Percentiles rank a stretch among this genome's conserved stretches.
Conservation (phyloP, 35 echinoderm and acorn worm genomes). For the Hemicentrotus pulcherrimus region DNA sequence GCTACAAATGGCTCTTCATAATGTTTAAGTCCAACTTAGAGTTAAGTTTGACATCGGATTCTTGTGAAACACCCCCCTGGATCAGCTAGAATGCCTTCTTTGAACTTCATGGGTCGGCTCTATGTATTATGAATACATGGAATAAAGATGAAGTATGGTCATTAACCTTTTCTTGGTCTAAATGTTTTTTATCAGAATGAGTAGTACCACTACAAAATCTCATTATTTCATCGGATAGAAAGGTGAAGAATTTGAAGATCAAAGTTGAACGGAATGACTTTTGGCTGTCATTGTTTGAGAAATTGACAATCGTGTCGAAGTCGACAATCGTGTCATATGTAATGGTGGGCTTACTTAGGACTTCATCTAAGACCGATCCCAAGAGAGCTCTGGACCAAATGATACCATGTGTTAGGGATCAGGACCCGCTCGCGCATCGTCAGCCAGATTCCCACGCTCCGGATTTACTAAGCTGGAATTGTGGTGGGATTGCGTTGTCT, state of each 20-base stretch:
- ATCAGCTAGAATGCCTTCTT: not conserved
- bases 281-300: not conserved
- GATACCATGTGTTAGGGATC: not conserved
- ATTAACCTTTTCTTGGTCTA: no score
- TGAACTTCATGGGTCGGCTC: not conserved
- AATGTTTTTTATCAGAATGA: not conserved
- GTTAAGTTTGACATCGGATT: no score
- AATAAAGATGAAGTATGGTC: no score
- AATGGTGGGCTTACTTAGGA: not conserved
- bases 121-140: not conserved
- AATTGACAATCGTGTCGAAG: not conserved
- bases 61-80: no score
- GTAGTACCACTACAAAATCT: not conserved
- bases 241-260: not conserved
- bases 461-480: conserved; percentile 4
- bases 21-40: no score
- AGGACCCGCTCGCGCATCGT: not conserved
- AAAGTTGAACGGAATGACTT: not conserved
- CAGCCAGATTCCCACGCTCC: conserved; percentile 6
- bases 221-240: not conserved
- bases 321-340: not conserved
- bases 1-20: no score
- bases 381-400: not conserved
- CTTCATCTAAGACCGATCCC: not conserved
- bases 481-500: conserved; percentile 15